Percentiles rank a stretch among this genome's conserved stretches.
phyloP scores from a whole-genome alignment of 2,113 vertebrate species.

The Caretta caretta region DNA sequence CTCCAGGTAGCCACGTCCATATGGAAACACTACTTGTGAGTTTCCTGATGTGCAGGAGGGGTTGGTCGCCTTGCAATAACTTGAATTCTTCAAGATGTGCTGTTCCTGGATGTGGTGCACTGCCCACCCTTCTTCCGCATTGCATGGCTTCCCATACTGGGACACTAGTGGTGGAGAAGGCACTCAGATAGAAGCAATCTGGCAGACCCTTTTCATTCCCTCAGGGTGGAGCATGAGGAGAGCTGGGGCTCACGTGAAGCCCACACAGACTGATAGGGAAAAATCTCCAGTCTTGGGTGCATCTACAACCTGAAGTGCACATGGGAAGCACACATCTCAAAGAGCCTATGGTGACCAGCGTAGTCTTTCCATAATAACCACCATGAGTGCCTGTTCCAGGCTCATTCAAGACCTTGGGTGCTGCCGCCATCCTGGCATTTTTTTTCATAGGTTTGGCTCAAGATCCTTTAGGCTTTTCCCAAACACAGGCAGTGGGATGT shows the following conservation, averaged over 20 bases:
- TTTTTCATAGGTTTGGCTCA: not conserved
- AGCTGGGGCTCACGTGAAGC: not conserved
- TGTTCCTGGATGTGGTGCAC: not conserved
- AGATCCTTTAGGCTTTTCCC: not conserved
- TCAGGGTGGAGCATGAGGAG: not conserved
- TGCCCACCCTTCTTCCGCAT: rapidly evolving
- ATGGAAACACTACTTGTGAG: not conserved
- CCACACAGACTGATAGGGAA: not conserved
- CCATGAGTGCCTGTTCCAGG: not conserved
- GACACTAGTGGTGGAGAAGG: not conserved
- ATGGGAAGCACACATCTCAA: not conserved
- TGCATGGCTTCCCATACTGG: rapidly evolving
- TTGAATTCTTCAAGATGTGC: not conserved
- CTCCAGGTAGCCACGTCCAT: not conserved
- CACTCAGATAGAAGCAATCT: not conserved
- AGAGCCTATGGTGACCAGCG: not conserved
- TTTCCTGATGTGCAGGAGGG: not conserved
- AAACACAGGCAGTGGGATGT: not conserved
- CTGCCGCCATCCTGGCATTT: not conserved
- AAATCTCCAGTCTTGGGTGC: not conserved
- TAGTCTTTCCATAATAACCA: not conserved
- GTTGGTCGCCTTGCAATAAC: not conserved
- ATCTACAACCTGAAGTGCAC: not conserved
- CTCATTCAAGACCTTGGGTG: not conserved
- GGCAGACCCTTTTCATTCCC: not conserved